Evolutionary conservation across 2,888 invertebrate genomes (phyloP).

Genomic region (Caenorhabditis wallacei): DNA sequence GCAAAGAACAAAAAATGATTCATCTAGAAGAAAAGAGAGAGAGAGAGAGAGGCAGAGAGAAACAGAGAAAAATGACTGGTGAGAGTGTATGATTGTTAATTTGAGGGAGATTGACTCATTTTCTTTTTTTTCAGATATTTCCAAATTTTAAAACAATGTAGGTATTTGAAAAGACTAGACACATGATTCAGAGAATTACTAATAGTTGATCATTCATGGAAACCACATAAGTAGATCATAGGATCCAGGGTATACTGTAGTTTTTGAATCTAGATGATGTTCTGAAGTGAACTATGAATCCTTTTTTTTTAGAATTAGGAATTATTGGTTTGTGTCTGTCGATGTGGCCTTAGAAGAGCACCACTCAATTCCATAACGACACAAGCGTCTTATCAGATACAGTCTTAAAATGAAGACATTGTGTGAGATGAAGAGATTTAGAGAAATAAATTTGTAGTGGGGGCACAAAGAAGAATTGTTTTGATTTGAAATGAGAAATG

Average conservation of each 20-base stretch:
- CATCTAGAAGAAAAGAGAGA: conserved; percentile 14
- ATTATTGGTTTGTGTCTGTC: not conserved
- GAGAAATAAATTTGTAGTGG: not conserved
- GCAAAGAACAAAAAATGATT: conserved; percentile 39
- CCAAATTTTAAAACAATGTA: not conserved
- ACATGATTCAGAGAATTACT: conserved; percentile 15
- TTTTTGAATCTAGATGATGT: not conserved
- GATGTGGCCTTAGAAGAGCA: not conserved
- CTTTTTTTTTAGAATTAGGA: not conserved
- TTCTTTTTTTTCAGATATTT: conserved; percentile 19
- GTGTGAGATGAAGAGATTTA: conserved; percentile 9
- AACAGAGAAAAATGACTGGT: not conserved
- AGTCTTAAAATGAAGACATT: not conserved
- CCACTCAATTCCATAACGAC: not conserved
- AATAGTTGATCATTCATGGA: not conserved
- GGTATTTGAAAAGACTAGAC: not conserved
- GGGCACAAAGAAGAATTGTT: not conserved
- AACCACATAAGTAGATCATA: not conserved
- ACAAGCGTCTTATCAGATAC: conserved; percentile 15
- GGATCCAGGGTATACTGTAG: not conserved
- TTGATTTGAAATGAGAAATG: conserved; percentile 15
- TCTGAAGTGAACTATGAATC: not conserved
- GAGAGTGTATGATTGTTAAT: conserved; percentile 36
- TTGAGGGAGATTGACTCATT: conserved; percentile 32
- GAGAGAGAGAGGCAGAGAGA: conserved; percentile 7